Evolutionary conservation across 2,888 invertebrate species (phyloP).

Genomic region (Lasioglossum figueresi): DNA sequence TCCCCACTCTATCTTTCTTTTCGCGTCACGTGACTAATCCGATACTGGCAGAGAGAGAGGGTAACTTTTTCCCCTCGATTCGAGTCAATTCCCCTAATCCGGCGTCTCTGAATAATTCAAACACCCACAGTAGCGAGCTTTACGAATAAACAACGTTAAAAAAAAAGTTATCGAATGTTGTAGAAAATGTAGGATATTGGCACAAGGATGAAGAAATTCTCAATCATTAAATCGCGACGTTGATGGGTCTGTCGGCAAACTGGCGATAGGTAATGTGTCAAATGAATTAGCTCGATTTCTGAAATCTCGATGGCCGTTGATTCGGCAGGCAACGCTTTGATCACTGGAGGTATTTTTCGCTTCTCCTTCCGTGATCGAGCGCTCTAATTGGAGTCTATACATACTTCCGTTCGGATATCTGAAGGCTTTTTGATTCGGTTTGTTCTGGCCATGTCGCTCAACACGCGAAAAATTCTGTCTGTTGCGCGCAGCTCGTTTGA

Average conservation of each 20-base stretch:
- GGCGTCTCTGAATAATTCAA: too few species aligned
- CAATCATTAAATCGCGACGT: neutral
- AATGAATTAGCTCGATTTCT: neutral
- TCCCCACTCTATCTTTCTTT: too few species aligned
- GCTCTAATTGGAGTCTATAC: constrained; percentile 3
- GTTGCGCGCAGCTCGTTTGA: neutral
- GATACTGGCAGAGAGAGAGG: too few species aligned
- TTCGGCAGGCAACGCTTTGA: neutral
- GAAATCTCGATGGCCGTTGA: neutral
- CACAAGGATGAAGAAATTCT: neutral
- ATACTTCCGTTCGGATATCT: neutral
- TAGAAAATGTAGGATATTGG: neutral
- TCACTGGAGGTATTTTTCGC: neutral
- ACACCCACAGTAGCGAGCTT: neutral
- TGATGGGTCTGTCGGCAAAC: neutral
- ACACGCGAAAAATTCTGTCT: constrained; percentile 10
- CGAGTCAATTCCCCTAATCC: too few species aligned
- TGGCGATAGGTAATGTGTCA: neutral
- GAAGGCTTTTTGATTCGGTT: constrained; percentile 17
- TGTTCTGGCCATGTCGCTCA: neutral
- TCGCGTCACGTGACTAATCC: too few species aligned
- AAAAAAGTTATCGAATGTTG: neutral
- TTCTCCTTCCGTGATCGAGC: neutral
- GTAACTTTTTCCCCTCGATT: too few species aligned
- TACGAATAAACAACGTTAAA: neutral